A percentile compares a stretch with the other conserved stretches of the same genome.
Evolutionary conservation across 2,113 vertebrate species (phyloP).

Genomic region (Sisor rabdophorus): DNA sequence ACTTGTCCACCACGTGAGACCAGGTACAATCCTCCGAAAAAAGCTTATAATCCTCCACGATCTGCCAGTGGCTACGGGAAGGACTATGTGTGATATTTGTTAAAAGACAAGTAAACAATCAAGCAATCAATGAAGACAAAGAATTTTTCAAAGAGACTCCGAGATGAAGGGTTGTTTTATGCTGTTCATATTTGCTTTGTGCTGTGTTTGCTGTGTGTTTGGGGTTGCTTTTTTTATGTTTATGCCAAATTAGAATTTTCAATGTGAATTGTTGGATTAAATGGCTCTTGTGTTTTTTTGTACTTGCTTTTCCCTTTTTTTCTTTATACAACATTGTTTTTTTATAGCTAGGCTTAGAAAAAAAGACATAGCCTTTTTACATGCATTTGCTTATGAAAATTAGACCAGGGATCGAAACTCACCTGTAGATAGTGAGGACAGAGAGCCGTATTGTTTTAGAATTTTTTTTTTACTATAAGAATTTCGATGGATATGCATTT

Average conservation of each 20-base stretch:
- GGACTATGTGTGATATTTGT: slow-evolving; percentile 70
- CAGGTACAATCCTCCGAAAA: slow-evolving; percentile 65
- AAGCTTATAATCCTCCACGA: slow-evolving; percentile 67
- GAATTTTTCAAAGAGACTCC: slow-evolving; percentile 61
- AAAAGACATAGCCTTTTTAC: slow-evolving; percentile 27
- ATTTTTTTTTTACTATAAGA: not conserved
- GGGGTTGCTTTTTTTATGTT: not conserved
- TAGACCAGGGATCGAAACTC: slow-evolving; percentile 60
- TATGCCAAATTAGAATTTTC: not conserved
- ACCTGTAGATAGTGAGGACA: slow-evolving; percentile 37
- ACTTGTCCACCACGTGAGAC: slow-evolving; percentile 70
- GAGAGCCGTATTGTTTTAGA: not conserved
- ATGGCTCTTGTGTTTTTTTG: not conserved
- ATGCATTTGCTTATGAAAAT: slow-evolving; percentile 67
- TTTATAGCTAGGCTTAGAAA: not conserved
- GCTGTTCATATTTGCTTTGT: slow-evolving; percentile 50
- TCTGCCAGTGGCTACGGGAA: slow-evolving; percentile 65
- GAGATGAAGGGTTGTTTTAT: slow-evolving; percentile 64
- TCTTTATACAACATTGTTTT: not conserved
- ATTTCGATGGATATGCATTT: not conserved
- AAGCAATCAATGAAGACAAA: not conserved
- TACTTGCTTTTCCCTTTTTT: slow-evolving; percentile 4
- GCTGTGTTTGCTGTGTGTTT: slow-evolving; percentile 8
- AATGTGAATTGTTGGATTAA: slow-evolving; percentile 8
- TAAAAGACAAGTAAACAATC: slow-evolving; percentile 23